A percentile compares a stretch with the other conserved stretches of the same genome.
These are phyloP conservation scores for Trachelus stipa DNA, from an alignment of 2,888 invertebrate species.

Conservation along the genomic window DNA sequence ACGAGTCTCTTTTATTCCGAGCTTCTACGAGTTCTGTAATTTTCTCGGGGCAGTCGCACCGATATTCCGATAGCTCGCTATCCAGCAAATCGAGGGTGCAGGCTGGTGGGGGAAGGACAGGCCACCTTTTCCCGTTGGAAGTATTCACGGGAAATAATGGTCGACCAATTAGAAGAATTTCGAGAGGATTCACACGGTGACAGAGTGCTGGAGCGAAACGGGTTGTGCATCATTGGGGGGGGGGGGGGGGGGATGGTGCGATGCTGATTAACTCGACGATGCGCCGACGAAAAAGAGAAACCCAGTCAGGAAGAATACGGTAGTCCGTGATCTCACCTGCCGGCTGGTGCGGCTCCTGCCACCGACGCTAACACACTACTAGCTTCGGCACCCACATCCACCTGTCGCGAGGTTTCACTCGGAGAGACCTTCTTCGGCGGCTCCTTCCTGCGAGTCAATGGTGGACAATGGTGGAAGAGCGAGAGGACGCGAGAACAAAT, in stretches of 20 bases:
- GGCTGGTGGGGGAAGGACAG: neutral
- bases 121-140: neutral
- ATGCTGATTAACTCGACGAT: conserved; percentile 54
- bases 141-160: no score
- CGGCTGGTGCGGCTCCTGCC: conserved; percentile 8
- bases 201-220: conserved; percentile 28
- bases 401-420: no score
- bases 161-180: conserved; percentile 57
- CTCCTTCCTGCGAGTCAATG: no score
- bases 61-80: conserved; percentile 6
- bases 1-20: no score
- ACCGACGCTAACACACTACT: neutral
- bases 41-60: conserved; percentile 15
- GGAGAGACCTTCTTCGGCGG: no score
- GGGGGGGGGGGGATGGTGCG: conserved; percentile 36
- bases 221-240: conserved; percentile 51
- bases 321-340: conserved; percentile 29
- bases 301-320: conserved; percentile 22
- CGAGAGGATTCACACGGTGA: conserved; percentile 25
- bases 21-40: conserved; percentile 9
- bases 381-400: no score
- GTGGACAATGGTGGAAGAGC: no score
- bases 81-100: neutral
- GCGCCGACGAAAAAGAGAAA: conserved; percentile 29
- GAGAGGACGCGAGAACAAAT: no score